A percentile compares a stretch with the other conserved stretches of the same genome.
phyloP scores from a whole-genome alignment of 92 coral and sea anemone species.

The Porites rus region DNA sequence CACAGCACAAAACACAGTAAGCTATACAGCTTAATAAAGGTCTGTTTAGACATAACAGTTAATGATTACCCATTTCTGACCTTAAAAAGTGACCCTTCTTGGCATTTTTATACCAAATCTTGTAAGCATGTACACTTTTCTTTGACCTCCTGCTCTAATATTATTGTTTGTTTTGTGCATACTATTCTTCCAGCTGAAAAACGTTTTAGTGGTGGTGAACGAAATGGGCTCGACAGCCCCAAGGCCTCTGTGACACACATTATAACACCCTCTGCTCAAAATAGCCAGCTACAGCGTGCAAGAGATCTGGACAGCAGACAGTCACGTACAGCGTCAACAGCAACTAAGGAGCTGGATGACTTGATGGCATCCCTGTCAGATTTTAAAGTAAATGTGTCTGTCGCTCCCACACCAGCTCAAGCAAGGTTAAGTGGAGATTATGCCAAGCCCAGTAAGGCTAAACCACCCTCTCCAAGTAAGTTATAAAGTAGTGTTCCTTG shows the following conservation, averaged over 20 bases:
- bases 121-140: too few species aligned
- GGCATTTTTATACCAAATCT: too few species aligned
- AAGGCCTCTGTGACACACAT: slow-evolving; percentile 53
- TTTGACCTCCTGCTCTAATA: too few species aligned
- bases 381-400: slow-evolving; percentile 95
- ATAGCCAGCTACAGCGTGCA: slow-evolving; percentile 60
- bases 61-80: too few species aligned
- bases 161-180: not conserved
- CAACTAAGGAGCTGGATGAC: slow-evolving; percentile 97
- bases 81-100: too few species aligned
- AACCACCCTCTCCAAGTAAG: slow-evolving; percentile 63
- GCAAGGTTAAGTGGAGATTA: slow-evolving; percentile 92
- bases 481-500: not conserved
- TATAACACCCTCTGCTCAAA: slow-evolving; percentile 55
- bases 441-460: slow-evolving; percentile 93
- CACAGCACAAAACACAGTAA: too few species aligned
- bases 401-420: slow-evolving; percentile 79
- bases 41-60: too few species aligned
- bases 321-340: slow-evolving; percentile 94
- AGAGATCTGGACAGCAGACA: slow-evolving; percentile 66
- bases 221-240: slow-evolving; percentile 52
- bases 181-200: not conserved
- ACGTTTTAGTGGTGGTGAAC: slow-evolving; percentile 39
- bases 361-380: slow-evolving; percentile 99
- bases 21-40: too few species aligned